phyloP scores from a whole-genome alignment of 2,797 vertebrate genomes.

The Enteromius anoplus region DNA sequence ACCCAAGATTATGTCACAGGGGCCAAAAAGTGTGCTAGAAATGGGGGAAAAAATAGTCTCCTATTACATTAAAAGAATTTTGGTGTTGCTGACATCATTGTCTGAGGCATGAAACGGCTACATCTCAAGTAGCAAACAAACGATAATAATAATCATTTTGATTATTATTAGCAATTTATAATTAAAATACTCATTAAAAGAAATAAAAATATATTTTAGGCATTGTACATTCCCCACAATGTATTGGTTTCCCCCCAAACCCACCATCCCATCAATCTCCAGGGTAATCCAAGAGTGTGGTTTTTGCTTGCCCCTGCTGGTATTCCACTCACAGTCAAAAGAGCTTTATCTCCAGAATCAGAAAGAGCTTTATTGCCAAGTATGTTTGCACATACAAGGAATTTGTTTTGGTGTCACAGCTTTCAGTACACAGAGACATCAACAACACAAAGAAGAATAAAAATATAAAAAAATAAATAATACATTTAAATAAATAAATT shows the following conservation, averaged over 20 bases:
- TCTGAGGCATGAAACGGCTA: not conserved
- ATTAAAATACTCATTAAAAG: not conserved
- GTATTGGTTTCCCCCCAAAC: not conserved
- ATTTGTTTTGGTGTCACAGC: too few species aligned
- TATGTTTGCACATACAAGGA: too few species aligned
- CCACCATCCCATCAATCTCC: slow-evolving; percentile 8
- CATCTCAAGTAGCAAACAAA: not conserved
- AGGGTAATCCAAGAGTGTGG: slow-evolving; percentile 18
- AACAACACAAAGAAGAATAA: too few species aligned
- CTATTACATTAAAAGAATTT: not conserved
- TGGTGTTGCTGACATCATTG: slow-evolving; percentile 2
- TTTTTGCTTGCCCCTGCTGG: slow-evolving; percentile 31
- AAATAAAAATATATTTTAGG: not conserved
- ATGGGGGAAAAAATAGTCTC: not conserved
- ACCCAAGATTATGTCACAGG: not conserved
- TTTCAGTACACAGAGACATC: too few species aligned
- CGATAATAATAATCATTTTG: not conserved
- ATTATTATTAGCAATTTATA: not conserved
- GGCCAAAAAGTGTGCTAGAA: not conserved
- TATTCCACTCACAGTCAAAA: slow-evolving; percentile 26
- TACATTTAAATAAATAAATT: too few species aligned
- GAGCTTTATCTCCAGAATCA: too few species aligned
- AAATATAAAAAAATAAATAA: too few species aligned
- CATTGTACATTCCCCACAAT: slow-evolving; percentile 3
- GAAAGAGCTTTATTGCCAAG: too few species aligned